phyloP scores from a whole-genome alignment of 2,113 vertebrate genomes.

The Mormyrus iriodes region DNA sequence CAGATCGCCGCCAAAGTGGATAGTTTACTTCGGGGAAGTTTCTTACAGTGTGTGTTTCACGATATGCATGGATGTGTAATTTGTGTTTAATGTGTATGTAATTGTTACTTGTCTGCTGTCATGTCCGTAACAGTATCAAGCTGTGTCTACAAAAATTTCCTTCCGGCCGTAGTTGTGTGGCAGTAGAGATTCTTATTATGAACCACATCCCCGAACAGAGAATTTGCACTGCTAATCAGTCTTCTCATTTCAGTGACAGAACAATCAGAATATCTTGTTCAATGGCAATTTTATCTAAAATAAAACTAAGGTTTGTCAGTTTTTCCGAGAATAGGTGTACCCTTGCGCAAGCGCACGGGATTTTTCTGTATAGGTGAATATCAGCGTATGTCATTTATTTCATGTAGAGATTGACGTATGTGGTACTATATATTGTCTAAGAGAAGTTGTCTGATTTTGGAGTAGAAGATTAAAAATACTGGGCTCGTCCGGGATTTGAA shows the following conservation, averaged over 20 bases:
- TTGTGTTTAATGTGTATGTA: neutral
- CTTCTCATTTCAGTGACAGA: neutral
- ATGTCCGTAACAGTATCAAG: neutral
- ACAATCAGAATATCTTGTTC: neutral
- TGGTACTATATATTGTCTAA: neutral
- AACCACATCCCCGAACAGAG: neutral
- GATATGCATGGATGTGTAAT: neutral
- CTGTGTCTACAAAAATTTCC: neutral
- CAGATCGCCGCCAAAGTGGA: neutral
- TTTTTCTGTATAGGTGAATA: neutral
- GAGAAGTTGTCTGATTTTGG: neutral
- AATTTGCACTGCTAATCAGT: neutral
- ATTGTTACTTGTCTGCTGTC: neutral
- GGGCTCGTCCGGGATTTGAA: conserved; percentile 42
- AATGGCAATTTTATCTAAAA: neutral
- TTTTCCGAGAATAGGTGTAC: neutral
- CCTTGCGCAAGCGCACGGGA: neutral
- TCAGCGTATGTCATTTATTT: neutral
- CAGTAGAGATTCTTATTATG: neutral
- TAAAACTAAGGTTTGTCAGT: neutral
- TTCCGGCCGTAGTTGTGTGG: neutral
- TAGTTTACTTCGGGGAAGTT: neutral
- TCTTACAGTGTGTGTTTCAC: neutral
- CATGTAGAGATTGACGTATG: neutral
- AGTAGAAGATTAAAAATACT: neutral